These are phyloP conservation scores for Styela clava DNA, from an alignment of 23 tunicate species.

Conservation along the genomic window DNA sequence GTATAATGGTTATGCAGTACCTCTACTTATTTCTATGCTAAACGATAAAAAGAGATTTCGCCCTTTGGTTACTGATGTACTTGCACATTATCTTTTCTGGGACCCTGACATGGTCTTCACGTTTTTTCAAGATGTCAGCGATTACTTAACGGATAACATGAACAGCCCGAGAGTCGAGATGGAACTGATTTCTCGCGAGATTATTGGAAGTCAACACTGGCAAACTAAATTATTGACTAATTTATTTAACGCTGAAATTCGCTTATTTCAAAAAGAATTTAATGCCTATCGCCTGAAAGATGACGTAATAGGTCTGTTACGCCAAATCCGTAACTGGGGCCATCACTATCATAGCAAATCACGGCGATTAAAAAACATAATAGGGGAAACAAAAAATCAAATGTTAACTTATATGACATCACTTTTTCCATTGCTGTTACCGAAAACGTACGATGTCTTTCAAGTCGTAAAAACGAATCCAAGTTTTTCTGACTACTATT, in stretches of 20 bases:
- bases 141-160: neutral
- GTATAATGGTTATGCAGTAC: neutral
- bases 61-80: neutral
- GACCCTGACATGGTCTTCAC: neutral
- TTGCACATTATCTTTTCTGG: neutral
- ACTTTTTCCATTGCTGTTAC: neutral
- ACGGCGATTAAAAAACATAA: neutral
- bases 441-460: neutral
- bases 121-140: neutral
- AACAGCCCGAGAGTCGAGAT: neutral
- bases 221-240: neutral
- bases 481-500: neutral
- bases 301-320: neutral
- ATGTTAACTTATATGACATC: neutral
- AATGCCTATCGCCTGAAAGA: neutral
- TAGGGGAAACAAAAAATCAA: neutral
- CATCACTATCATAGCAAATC: neutral
- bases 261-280: slow-evolving; percentile 2
- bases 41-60: neutral
- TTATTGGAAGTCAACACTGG: neutral
- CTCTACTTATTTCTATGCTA: neutral
- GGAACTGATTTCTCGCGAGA: neutral
- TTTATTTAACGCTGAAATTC: neutral
- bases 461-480: neutral
- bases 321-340: slow-evolving; percentile 13